Evolutionary conservation across 2,888 invertebrate species (phyloP).

Genomic region (Nipponacmea schrenckii): DNA sequence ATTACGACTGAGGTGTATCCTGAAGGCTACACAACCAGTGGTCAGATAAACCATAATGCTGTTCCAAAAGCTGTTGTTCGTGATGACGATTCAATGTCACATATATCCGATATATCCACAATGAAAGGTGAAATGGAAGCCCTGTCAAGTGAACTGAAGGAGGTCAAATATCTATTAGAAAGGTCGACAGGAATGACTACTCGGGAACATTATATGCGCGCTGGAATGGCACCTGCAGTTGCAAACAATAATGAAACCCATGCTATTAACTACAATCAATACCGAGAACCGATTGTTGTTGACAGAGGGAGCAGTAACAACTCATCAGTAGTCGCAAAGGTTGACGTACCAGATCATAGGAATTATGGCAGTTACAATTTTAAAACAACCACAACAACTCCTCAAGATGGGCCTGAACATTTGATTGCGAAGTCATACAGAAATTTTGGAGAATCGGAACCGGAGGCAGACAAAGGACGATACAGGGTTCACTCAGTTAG

Average conservation of each 20-base stretch:
- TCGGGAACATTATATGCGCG: conserved; percentile 17
- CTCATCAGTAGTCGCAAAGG: not conserved
- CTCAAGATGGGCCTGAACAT: not conserved
- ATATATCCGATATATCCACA: conserved; percentile 34
- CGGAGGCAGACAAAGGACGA: not conserved
- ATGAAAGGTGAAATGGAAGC: conserved; percentile 37
- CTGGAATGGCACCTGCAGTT: not conserved
- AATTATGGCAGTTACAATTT: not conserved
- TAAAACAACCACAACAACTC: not conserved
- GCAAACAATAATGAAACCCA: not conserved
- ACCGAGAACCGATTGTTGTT: not conserved
- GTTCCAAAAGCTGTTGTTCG: conserved; percentile 19
- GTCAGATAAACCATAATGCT: conserved; percentile 18
- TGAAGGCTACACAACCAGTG: conserved; percentile 16
- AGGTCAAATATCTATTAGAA: conserved; percentile 46
- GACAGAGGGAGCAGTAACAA: not conserved
- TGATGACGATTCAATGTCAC: conserved; percentile 30
- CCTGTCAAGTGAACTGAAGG: conserved; percentile 43
- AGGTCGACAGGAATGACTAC: conserved; percentile 42
- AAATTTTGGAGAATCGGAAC: not conserved
- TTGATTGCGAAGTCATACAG: not conserved
- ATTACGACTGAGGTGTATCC: conserved; percentile 11
- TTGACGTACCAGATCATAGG: not conserved
- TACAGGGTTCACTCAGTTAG: not conserved
- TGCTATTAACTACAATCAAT: not conserved